phyloP scores from a whole-genome alignment of 2,888 invertebrate genomes.

The Hedya salicella region DNA sequence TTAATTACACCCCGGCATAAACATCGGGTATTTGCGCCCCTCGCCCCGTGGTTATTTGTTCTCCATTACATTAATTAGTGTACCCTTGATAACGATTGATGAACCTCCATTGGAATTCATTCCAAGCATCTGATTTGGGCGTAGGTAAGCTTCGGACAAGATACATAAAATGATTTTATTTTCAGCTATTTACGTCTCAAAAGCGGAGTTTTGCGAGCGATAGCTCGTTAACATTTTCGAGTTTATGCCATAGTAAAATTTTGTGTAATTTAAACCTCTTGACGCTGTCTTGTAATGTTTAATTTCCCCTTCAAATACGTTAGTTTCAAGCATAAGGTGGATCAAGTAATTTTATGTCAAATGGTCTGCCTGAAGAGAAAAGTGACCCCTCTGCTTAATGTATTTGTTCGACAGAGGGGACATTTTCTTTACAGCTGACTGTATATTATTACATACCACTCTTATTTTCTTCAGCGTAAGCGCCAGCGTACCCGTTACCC shows the following conservation, averaged over 20 bases:
- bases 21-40: constrained; percentile 36
- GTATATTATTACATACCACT: too few species aligned
- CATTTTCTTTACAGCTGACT: too few species aligned
- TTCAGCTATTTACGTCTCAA: constrained; percentile 21
- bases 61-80: constrained; percentile 59
- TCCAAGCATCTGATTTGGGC: constrained; percentile 53
- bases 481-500: too few species aligned
- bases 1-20: constrained; percentile 50
- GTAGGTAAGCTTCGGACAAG: constrained; percentile 45
- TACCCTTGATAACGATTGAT: constrained; percentile 52
- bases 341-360: too few species aligned
- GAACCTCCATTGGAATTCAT: constrained; percentile 51
- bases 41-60: constrained; percentile 53
- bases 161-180: constrained; percentile 48
- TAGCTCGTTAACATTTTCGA: constrained; percentile 10
- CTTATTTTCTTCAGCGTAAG: too few species aligned
- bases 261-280: constrained; percentile 7
- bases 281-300: background rate
- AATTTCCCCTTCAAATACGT: background rate
- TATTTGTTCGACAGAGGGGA: too few species aligned
- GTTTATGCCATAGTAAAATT: constrained; percentile 16
- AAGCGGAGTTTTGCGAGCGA: constrained; percentile 14
- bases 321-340: too few species aligned
- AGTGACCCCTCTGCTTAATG: too few species aligned
- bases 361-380: too few species aligned